A percentile compares a stretch with the other conserved stretches of the same genome.
phyloP scores from a whole-genome alignment of 2,113 vertebrate species.

The Lepisosteus oculatus region DNA sequence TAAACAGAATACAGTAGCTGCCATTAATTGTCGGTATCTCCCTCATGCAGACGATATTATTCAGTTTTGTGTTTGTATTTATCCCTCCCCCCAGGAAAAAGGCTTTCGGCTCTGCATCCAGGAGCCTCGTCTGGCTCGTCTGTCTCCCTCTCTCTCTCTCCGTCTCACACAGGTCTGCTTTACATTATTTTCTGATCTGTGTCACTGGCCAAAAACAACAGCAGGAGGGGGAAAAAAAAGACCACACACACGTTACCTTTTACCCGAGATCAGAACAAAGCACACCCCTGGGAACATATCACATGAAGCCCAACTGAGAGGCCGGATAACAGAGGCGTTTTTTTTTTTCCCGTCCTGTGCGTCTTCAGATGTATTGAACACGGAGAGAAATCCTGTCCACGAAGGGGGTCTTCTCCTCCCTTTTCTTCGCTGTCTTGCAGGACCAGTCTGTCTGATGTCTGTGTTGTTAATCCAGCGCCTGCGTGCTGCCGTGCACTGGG shows the following conservation, averaged over 20 bases:
- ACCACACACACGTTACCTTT: not conserved
- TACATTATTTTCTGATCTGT: not conserved
- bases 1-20: no score
- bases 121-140: not conserved
- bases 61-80: not conserved
- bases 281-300: not conserved
- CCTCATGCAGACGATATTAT: no score
- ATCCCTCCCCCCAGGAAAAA: not conserved
- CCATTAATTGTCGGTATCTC: no score
- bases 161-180: no score
- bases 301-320: not conserved
- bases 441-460: not conserved
- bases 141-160: not conserved
- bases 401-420: not conserved
- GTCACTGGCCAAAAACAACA: not conserved
- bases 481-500: not conserved
- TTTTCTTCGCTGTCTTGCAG: not conserved
- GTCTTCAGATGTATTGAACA: not conserved
- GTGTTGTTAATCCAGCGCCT: not conserved
- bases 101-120: not conserved
- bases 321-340: not conserved
- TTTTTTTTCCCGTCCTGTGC: no score
- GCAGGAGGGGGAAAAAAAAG: not conserved
- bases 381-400: not conserved
- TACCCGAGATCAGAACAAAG: not conserved